Evolutionary conservation across 1,140 invertebrate genomes (phyloP).

Genomic region (Monomorium pharaonis): DNA sequence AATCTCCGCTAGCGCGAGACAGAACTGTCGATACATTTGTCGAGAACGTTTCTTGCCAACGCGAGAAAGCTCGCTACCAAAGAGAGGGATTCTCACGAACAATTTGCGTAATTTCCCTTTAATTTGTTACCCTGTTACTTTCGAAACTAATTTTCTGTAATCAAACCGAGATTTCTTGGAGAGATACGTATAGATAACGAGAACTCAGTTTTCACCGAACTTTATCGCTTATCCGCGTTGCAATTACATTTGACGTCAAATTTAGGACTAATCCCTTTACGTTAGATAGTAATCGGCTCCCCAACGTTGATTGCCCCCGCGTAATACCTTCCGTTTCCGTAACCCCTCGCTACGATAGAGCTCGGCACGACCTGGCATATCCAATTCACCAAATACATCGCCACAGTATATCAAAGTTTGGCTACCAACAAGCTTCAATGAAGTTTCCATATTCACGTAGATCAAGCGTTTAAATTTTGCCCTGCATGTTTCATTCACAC

Average conservation of each 20-base stretch:
- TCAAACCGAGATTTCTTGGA: not conserved
- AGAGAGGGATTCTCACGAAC: not conserved
- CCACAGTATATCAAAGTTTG: conserved; percentile 44
- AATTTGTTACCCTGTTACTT: not conserved
- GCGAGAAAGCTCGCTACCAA: not conserved
- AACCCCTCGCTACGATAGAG: conserved; percentile 6
- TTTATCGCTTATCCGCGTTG: conserved; percentile 2
- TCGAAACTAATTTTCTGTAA: not conserved
- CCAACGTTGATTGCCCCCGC: conserved; percentile 41
- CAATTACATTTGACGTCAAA: conserved; percentile 40
- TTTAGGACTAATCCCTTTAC: conserved; percentile 41
- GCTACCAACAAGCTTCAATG: conserved; percentile 32
- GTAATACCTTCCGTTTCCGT: conserved; percentile 50
- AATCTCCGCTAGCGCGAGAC: conserved; percentile 37
- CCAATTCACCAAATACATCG: conserved; percentile 47
- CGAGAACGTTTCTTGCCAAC: conserved; percentile 37
- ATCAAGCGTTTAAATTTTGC: conserved; percentile 44
- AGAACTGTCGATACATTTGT: conserved; percentile 54
- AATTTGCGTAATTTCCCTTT: not conserved
- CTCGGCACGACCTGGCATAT: conserved; percentile 33
- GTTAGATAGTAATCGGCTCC: conserved; percentile 37
- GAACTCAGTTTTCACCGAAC: not conserved
- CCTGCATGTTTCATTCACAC: not conserved
- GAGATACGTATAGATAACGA: not conserved
- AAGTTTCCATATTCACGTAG: conserved; percentile 43